phyloP scores from a whole-genome alignment of 92 coral and sea anemone species.

The Nematostella vectensis region DNA sequence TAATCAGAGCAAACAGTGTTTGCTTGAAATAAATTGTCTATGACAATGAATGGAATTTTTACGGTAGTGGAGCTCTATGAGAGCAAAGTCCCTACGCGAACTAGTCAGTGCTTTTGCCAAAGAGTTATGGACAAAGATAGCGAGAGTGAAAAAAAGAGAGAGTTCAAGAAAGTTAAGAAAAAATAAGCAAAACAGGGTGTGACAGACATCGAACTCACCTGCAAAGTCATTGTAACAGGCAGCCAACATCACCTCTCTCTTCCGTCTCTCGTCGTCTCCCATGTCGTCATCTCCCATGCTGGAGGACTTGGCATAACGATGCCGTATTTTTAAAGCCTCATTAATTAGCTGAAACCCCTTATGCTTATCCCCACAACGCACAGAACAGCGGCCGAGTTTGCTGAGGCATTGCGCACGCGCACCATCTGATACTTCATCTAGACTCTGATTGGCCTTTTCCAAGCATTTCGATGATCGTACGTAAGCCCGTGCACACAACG shows the following conservation, averaged over 20 bases:
- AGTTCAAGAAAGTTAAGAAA: no score
- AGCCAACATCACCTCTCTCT: constrained; percentile 34
- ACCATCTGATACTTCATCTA: not conserved
- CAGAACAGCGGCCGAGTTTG: constrained; percentile 38
- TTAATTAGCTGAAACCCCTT: constrained; percentile 17
- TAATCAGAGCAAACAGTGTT: no score
- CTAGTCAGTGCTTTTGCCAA: no score
- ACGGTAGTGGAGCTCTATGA: no score
- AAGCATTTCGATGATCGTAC: constrained; percentile 19
- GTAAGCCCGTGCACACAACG: not conserved
- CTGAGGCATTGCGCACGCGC: constrained; percentile 26
- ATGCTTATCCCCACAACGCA: constrained; percentile 7
- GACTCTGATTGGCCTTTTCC: constrained; percentile 7
- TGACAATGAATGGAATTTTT: no score
- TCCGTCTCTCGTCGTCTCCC: not conserved
- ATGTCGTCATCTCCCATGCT: not conserved
- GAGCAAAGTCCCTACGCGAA: no score
- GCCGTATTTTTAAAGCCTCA: constrained; percentile 12
- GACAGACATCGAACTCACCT: constrained; percentile 31
- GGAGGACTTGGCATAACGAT: no score
- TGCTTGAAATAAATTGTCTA: no score
- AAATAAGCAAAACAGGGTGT: no score
- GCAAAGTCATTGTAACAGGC: constrained; percentile 42
- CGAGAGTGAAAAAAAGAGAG: no score
- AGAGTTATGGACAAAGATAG: no score